Evolutionary conservation across 2,113 vertebrate species (phyloP), one percentile per base, ranked within the genome.

Genomic region (Coptodon bakossiorum): DNA sequence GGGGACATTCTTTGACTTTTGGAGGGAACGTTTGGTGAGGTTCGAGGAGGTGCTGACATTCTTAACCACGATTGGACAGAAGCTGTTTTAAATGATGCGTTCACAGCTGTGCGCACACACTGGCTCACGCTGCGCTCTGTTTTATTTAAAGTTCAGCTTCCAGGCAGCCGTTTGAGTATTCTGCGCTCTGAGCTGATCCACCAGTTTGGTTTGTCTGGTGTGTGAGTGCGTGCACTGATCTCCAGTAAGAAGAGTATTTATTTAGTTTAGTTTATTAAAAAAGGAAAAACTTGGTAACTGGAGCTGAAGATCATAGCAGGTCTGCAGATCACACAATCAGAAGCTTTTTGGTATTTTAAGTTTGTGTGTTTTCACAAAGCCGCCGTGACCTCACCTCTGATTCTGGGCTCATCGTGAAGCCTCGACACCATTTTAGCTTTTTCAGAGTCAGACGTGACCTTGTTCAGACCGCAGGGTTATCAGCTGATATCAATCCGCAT

Each of bases 181-280:
- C 78, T 10, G 40, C 6, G 7, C 56, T 53, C 3, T 27, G 29
- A 68, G 50, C 80, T 80, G 9, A 1, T 38, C 45, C 29, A 12
- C 85, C 38, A 61, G n/a, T 24, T n/a, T 59, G 7, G 24, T 22
- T 13, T 29, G 5, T 54, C 17, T 52, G n/a, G 5, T 84, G 82
- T 82, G 66, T 27, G 38, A 4, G n/a, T 31, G 48, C 59, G 5
- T 91, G 90, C 89, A 91, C 91, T 93, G 91, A 86, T 80, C 90
- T 91, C 91, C 90, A 40, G 56, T 78, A 29, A 59, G 83, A 89
- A 68, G 90, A 90, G 91, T 94, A 94, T 94, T 94, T 94, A 93
- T 94, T 93, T 88, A 81, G 38, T 57, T 66, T 27, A 45, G 34
- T 56, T 66, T 17, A 45, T 73, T 27, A 16, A 10, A 14, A 71